Base-by-base conservation (phyloP, 35 echinoderm and acorn worm genomes). In the Eucidaris tribuloides region DNA sequence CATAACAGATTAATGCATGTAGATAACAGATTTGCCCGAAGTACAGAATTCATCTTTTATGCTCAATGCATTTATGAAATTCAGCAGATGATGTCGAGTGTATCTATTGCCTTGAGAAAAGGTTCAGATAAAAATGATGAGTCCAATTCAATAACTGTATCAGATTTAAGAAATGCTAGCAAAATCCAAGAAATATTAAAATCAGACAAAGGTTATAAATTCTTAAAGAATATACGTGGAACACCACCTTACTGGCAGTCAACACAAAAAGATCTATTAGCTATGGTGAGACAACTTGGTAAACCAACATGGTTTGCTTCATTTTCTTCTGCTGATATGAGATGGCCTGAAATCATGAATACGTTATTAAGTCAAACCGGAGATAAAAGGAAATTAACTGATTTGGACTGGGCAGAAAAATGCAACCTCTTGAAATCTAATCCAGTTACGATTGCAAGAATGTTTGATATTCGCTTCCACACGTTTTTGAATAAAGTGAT, bases 231-330 rank as follows among this genome's bases (percentile, higher is more conserved):
- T 39, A 89, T 94, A 31, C 71, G 91, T 68, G 85, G 85, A 79
- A 94, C 85, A 14, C 91, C 91, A 22, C 76, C 91, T 25, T 89
- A 94, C 32, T 94, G 91, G 91, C 76, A 94, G 46, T 41, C 23
- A 44, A 79, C 87, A 45, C 46, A 89, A n/a, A 94, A 85, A 79
- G 71, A 89, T 74, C 7, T 92, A 34, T 83, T 83, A 39, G 83
- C 83, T 18, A 92, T 95, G 92, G 54, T 94, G 5, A 77, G 87
- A 79, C 82, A 95, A 57, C 45, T 95, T 49, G 87, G 92, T 3
- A 76, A 82, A 18, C 92, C 82, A 43, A 91, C 92, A 30, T 96
- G 33, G 29, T 89, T 93, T 79, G 43, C 29, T 11, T 81, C 74
- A 40, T 93, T 93, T 61, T 83, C 79, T 46, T 77, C 76, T 41